Evolutionary conservation across 2,113 vertebrate genomes (phyloP), one percentile per base, ranked within the genome.

Genomic region (Meleagris gallopavo): DNA sequence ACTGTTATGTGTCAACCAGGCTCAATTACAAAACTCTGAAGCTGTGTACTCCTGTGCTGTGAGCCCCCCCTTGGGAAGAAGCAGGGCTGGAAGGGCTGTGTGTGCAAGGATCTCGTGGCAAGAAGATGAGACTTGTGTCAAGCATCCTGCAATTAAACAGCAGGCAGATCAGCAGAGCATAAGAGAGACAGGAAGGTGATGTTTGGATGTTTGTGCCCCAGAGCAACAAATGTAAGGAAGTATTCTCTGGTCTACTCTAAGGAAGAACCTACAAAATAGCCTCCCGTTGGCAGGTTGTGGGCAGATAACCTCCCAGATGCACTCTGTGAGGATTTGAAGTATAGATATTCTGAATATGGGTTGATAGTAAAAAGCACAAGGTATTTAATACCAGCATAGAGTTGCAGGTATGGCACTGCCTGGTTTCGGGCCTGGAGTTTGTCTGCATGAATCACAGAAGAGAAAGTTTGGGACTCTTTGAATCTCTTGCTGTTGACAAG

Each of bases 71-170:
- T 18, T 46, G 60, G 41, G 77, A 67, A 67, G 38, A 50, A 36
- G 52, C 18, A 93, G 70, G 22, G 3, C 77, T 32, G 27, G 46
- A 21, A 90, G 79, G 46, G 73, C 73, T 29, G 19, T 46, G 41
- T 54, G 80, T 18, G 17, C 32, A 13, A 0, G 4, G 41, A 58
- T 14, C 65, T 60, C 29, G 0, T 3, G 40, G 87, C 93, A 94
- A 82, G 89, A 95, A 93, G 78, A 72, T 92, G 91, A 94, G 71
- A 27, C 75, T 72, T 40, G 25, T n/a, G 71, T 57, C 75, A 89
- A 89, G 52, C 87, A 93, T n/a, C 52, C 66, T 72, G 84, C 55
- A 81, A 72, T 95, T 92, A 75, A 78, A 67, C 40, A 18, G 66
- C 13, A 13, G 48, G 67, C 58, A 91, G 74, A 84, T 50, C 82